Evolutionary conservation across 1,140 invertebrate species (phyloP).

Genomic region (Dolichoris vasculosae): DNA sequence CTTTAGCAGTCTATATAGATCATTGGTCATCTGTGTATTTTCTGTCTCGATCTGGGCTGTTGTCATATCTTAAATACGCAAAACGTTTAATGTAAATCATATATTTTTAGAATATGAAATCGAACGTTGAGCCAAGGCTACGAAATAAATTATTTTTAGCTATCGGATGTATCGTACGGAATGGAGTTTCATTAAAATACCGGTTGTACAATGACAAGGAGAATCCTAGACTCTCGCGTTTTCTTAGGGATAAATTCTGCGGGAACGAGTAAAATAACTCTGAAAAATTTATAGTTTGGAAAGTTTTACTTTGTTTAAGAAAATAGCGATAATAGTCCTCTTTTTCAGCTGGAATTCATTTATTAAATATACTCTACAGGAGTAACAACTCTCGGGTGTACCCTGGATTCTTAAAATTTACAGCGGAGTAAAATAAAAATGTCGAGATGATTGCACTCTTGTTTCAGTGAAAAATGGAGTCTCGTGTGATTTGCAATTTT

Average conservation of each 20-base stretch:
- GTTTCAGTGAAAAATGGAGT: conserved; percentile 5
- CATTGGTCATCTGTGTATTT: conserved; percentile 95
- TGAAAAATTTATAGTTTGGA: background rate
- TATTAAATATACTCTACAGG: background rate
- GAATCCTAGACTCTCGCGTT: background rate
- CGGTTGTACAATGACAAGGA: background rate
- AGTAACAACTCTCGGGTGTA: no score
- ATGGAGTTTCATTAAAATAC: background rate
- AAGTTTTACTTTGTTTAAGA: background rate
- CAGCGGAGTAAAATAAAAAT: background rate
- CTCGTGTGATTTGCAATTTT: background rate
- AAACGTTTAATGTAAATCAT: background rate
- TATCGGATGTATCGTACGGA: no score
- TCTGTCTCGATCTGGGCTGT: conserved; percentile 93
- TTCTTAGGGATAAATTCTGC: background rate
- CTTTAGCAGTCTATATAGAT: conserved; percentile 91
- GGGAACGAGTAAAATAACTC: background rate
- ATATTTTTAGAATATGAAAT: background rate
- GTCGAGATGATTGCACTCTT: conserved; percentile 17
- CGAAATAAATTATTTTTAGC: background rate
- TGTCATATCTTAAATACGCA: conserved; percentile 83
- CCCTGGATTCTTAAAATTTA: background rate
- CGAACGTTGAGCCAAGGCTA: background rate
- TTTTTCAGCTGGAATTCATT: background rate
- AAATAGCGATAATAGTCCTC: background rate